Base-by-base conservation (phyloP, 64 coral and sea anemone species). In the Montipora sp. region DNA sequence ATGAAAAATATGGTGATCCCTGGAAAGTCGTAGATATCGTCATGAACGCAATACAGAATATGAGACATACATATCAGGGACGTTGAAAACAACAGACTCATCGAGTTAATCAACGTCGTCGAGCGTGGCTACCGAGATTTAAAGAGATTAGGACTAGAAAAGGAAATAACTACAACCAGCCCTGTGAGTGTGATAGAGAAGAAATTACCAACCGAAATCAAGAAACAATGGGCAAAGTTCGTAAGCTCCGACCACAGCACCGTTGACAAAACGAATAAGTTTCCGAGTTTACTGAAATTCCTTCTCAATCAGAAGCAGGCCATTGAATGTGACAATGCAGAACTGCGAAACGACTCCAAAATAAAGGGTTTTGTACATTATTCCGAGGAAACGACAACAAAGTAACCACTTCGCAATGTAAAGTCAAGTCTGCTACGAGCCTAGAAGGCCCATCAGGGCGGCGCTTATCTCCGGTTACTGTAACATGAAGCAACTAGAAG, bases 141-240 rank as follows among this genome's bases (percentile, higher is more conserved):
- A 4, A 76, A 59, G 19, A 89, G 87, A 89, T 21, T 89, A 46
- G 74, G 87, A 47, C 75, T 78, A 63, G 87, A 89, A 78, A 89
- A 66, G 48, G 87, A 89, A 77, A 74, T 89, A 24, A 89, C 87
- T 8, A 89, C 87, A n/a, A 89, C 87, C 11, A 89, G 58, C 47
- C 77, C 87, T 15, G 55, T 89, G 6, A 89, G 75, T 51, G 8
- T 89, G 43, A 46, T 84, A 84, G 81, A 84, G 47, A 84, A 46
- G 21, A 84, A 84, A 69, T 16, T 84, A 65, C 81, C 57, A 15
- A 61, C 20, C 43, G 81, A 84, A 46, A 15, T 84, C 9, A 84
- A 48, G 43, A 84, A 65, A 69, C 53, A 84, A 43, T 23, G 57
- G 81, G 81, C 81, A 46, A 84, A 84, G 43, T 16, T 84, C 6